Base-by-base conservation (phyloP, 2,797 vertebrate genomes). In the Thaleichthys pacificus region DNA sequence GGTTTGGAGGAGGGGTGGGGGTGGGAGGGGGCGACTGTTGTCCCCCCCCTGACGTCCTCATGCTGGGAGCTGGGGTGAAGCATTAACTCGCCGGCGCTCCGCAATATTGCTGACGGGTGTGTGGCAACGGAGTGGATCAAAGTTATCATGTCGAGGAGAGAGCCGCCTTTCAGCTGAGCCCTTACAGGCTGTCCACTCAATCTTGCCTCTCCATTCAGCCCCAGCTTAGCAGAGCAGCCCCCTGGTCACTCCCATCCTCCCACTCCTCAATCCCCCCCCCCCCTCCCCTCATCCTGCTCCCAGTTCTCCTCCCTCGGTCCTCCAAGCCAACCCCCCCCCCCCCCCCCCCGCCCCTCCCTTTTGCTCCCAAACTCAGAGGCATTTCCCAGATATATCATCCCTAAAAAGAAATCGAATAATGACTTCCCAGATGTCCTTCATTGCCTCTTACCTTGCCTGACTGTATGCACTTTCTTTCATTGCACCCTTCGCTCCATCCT, bases 21-120 rank as follows among this genome's bases (percentile, higher is more conserved):
- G n/a, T n/a, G n/a, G n/a, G n/a, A n/a, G 7, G 38, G 66, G 15
- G 42, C 26, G 26, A 26, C 26, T 26, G 26, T 26, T 1, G 70
- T 60, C 71, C 61, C 35, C 35, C 64, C 71, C 61, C 77, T 35
- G 32, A 72, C 22, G 42, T 82, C 80, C 71, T 57, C 81, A 75
- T 76, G 64, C 82, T 69, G 75, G 74, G 79, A 83, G 82, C 68
- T 66, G n/a, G 84, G 91, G 92, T 93, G 83, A 93, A 88, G 87
- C 90, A 91, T 94, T 92, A 93, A 92, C 92, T 89, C 82, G 88
- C 85, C 78, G 84, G 88, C 89, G 89, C 89, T 91, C 81, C 87
- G 91, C 91, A 93, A 89, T 94, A 93, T 93, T 94, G 93, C 92
- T 93, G 93, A 93, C 91, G 92, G 90, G 87, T 93, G 87, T 89